Evolutionary conservation across 1,140 invertebrate genomes (phyloP).

Genomic region (Eriosoma lanigerum): DNA sequence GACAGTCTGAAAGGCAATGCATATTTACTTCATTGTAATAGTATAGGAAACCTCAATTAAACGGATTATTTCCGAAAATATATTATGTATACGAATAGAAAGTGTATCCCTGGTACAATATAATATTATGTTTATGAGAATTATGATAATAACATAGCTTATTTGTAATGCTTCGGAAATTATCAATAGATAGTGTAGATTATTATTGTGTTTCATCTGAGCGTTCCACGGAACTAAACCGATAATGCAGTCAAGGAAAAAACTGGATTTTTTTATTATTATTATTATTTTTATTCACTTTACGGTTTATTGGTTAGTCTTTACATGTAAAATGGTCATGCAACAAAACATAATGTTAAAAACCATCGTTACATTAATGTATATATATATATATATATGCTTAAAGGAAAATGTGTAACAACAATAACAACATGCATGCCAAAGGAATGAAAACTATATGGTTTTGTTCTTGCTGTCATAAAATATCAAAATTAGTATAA

Average conservation of each 20-base stretch:
- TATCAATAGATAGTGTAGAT: slow-evolving; percentile 12
- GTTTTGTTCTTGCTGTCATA: too few relatives aligned
- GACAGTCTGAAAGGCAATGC: background rate
- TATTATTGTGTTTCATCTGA: slow-evolving; percentile 27
- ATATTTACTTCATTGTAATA: background rate
- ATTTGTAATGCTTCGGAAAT: slow-evolving; percentile 40
- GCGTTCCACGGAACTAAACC: slow-evolving; percentile 34
- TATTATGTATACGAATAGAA: background rate
- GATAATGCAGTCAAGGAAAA: slow-evolving; percentile 23
- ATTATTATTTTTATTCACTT: background rate
- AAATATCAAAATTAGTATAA: too few relatives aligned
- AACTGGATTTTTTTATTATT: background rate
- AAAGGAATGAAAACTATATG: too few relatives aligned
- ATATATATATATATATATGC: too few relatives aligned
- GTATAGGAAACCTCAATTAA: background rate
- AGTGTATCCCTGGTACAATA: background rate
- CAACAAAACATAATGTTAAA: slow-evolving; percentile 26
- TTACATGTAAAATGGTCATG: slow-evolving; percentile 29
- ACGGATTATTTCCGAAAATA: background rate
- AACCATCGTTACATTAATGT: too few relatives aligned
- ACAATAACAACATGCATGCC: slow-evolving; percentile 10
- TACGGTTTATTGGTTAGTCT: slow-evolving; percentile 43
- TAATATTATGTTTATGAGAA: slow-evolving; percentile 23
- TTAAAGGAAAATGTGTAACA: background rate
- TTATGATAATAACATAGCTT: slow-evolving; percentile 37